These are phyloP conservation scores for Anolis carolinensis DNA, from an alignment of 2,113 vertebrate genomes.

Conservation along the genomic window DNA sequence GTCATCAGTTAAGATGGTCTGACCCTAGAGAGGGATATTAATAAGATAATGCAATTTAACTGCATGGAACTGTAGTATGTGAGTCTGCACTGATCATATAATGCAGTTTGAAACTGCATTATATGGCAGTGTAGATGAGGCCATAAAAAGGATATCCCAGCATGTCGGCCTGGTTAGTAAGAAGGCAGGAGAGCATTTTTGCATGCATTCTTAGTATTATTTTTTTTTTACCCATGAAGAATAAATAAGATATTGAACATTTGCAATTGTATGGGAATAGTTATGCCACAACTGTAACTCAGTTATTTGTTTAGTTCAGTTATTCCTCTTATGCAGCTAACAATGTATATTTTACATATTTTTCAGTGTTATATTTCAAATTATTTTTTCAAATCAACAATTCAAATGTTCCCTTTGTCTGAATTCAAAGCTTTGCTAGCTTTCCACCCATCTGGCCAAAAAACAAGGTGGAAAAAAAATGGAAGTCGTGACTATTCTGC, in stretches of 20 bases:
- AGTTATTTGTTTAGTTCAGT: not conserved
- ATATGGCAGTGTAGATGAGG: too few relatives aligned
- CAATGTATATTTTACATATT: constrained; percentile 2
- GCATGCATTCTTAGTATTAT: not conserved
- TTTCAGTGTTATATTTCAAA: constrained; percentile 32
- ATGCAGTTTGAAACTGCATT: too few relatives aligned
- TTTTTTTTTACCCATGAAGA: not conserved
- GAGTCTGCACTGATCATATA: too few relatives aligned
- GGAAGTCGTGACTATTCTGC: not conserved
- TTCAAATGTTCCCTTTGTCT: constrained; percentile 17
- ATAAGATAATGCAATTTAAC: too few relatives aligned
- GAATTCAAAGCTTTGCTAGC: constrained; percentile 28
- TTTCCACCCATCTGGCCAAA: constrained; percentile 38
- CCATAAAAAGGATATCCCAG: not conserved
- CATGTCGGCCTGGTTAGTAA: not conserved
- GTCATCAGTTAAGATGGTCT: too few relatives aligned
- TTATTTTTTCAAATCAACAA: constrained; percentile 21
- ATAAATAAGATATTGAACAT: not conserved
- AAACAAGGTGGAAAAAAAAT: constrained; percentile 1
- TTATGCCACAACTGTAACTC: not conserved
- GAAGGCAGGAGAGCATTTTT: not conserved
- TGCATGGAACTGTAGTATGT: too few relatives aligned
- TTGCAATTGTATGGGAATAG: not conserved
- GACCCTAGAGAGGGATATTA: too few relatives aligned
- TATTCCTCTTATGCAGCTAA: not conserved